Evolutionary conservation across 2,797 vertebrate species (phyloP).

Genomic region (Decapterus maruadsi): DNA sequence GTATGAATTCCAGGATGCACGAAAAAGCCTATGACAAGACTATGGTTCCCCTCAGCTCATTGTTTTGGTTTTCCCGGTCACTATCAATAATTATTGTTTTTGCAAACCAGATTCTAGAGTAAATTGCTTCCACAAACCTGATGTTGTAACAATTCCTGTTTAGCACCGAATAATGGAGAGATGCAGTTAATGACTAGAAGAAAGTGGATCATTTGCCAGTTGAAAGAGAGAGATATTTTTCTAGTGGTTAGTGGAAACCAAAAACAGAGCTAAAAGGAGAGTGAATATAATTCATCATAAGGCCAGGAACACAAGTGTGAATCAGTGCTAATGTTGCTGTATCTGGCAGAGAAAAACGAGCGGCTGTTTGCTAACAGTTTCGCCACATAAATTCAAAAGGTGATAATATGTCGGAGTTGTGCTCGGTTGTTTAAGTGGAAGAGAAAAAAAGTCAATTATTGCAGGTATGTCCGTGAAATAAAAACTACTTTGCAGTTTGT

Average conservation of each 20-base stretch:
- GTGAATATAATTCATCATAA: too few species aligned
- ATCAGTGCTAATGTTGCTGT: neutral
- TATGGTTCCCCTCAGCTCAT: neutral
- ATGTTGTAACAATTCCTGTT: neutral
- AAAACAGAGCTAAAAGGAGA: neutral
- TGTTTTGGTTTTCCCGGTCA: conserved; percentile 6
- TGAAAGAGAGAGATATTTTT: neutral
- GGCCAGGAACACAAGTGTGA: neutral
- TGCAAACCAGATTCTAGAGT: neutral
- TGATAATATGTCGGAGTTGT: neutral
- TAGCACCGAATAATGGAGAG: neutral
- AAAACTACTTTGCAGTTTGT: neutral
- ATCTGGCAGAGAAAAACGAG: neutral
- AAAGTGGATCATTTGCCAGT: neutral
- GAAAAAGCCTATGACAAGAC: too few species aligned
- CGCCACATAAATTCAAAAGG: neutral
- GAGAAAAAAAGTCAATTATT: neutral
- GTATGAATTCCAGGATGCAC: neutral
- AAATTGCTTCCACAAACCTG: conserved; percentile 1
- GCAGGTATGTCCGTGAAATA: neutral
- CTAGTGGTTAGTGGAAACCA: neutral
- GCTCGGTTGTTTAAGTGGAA: neutral
- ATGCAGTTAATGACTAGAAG: neutral
- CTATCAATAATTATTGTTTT: neutral
- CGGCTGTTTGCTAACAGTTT: neutral